phyloP scores from a whole-genome alignment of 2,113 vertebrate species.

The Polypterus bichir region DNA sequence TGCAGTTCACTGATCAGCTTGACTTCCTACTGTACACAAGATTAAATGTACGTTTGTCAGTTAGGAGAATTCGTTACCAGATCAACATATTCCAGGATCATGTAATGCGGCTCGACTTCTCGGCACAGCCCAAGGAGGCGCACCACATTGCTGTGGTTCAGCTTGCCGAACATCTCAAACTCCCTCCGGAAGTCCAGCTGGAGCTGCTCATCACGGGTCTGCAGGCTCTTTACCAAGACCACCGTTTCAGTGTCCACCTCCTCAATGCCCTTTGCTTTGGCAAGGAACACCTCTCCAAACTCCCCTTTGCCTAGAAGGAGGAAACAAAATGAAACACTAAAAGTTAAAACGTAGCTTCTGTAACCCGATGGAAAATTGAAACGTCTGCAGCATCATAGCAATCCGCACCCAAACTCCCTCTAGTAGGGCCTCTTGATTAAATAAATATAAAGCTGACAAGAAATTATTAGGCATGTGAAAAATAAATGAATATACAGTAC shows the following conservation, averaged over 20 bases:
- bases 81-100: conserved; percentile 90
- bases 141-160: conserved; percentile 73
- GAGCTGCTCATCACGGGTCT: conserved; percentile 75
- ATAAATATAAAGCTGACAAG: too few relatives aligned
- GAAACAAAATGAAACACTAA: background rate
- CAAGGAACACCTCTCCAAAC: conserved; percentile 89
- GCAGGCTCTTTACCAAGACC: conserved; percentile 85
- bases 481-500: too few relatives aligned
- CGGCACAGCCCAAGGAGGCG: conserved; percentile 78
- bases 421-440: too few relatives aligned
- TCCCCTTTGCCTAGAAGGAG: conserved; percentile 68
- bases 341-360: too few relatives aligned
- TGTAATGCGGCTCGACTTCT: conserved; percentile 80
- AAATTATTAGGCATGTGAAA: too few relatives aligned
- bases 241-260: conserved; percentile 63
- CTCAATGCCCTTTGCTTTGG: conserved; percentile 73
- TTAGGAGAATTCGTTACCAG: conserved; percentile 53
- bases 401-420: too few relatives aligned
- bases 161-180: conserved; percentile 88
- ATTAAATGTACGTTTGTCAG: background rate
- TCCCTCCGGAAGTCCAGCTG: conserved; percentile 83
- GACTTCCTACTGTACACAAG: background rate
- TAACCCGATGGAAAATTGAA: too few relatives aligned
- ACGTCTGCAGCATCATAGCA: too few relatives aligned
- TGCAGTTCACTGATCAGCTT: too few relatives aligned